Base-by-base conservation (phyloP, 2,888 invertebrate genomes). In the Microdon myrmicae region DNA sequence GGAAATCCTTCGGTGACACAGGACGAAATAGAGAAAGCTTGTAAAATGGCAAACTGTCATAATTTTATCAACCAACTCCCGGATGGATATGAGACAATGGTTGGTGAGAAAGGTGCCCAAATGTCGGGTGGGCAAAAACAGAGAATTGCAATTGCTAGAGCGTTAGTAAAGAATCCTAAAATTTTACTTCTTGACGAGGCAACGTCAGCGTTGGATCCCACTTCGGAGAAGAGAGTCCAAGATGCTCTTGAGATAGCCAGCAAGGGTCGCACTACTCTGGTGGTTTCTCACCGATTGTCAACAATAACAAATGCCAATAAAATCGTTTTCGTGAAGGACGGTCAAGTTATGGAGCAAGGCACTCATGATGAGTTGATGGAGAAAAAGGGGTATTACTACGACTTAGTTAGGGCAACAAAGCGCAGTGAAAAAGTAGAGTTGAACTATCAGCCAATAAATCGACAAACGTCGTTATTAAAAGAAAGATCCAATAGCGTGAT, bases 51-150 rank as follows among this genome's bases (percentile, higher is more conserved):
- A 2, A 88, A 90, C 71, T 90, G 90, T 53, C 90, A 91, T 71
- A 85, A 84, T 68, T 91, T 91, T 73, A 90, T 91, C 72, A 83
- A 81, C 69, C 87, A 87, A 72, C 78, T 90, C 60, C 90, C 90
- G 3, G 83, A 87, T 83, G 87, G 87, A 9, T 92, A 91, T 74
- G 85, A 89, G 44, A 92, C 92, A 3, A 77, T 88, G 74, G 89
- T 92, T 19, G 92, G 92, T 0, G 91, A 92, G 71, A 81, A 89
- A 49, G 92, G 92, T 0, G 87, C 89, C 0, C 91, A 91, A 71
- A 79, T 92, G 41, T 90, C 90, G 0, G 92, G 92, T 1, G 92
- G 92, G 0, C 92, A 92, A 76, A 92, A 91, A 71, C 92, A 92
- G 72, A 83, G 92, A 32, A 89, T 92, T 54, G 92, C 92, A 8